phyloP scores from a whole-genome alignment of 2,797 vertebrate species.

The Dermochelys coriacea region DNA sequence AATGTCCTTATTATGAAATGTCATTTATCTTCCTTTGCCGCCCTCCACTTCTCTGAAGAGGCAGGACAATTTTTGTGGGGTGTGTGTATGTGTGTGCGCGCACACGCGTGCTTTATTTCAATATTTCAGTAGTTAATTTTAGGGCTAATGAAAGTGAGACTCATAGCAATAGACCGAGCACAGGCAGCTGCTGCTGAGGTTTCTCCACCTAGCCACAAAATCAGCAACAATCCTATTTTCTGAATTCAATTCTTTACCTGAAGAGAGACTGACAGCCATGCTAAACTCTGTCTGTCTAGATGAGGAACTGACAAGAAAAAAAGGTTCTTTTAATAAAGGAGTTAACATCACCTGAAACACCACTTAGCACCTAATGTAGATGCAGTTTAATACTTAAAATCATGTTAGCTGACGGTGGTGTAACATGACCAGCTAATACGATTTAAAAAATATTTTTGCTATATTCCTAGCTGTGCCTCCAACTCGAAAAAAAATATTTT shows the following conservation, averaged over 20 bases:
- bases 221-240: background rate
- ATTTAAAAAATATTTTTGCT: background rate
- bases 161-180: background rate
- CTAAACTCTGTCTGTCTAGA: background rate
- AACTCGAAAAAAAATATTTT: background rate
- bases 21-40: background rate
- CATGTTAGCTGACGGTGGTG: too few species aligned
- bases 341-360: background rate
- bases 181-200: background rate
- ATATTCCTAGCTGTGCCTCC: background rate
- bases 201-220: background rate
- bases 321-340: background rate
- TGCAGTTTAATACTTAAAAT: background rate
- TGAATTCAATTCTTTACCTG: background rate
- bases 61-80: background rate
- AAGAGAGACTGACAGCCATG: background rate
- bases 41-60: background rate
- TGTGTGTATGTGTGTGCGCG: too few species aligned
- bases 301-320: background rate
- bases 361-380: background rate
- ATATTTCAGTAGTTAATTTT: background rate
- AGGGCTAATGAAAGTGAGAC: background rate
- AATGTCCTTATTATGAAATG: rapidly evolving
- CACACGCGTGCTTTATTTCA: background rate
- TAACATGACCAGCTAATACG: background rate